Percentiles rank a stretch among this genome's conserved stretches.
Conservation (phyloP, 2,113 vertebrate genomes). For the Nerophis lumbriciformis region DNA sequence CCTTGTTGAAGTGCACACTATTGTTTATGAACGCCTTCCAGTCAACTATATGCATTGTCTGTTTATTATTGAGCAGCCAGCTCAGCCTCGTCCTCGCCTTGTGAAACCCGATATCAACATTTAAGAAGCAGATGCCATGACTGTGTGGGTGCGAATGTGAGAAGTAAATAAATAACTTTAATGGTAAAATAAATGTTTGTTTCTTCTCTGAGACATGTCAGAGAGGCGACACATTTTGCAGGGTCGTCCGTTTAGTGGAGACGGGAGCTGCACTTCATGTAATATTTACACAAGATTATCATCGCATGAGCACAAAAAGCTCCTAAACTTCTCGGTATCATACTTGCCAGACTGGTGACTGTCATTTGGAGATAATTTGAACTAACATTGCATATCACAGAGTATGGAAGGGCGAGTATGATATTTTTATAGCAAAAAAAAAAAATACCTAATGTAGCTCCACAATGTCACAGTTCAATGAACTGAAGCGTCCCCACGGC, state of each 20-base stretch:
- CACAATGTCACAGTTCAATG: no score
- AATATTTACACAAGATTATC: neutral
- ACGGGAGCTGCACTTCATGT: neutral
- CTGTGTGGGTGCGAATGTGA: slow-evolving; percentile 44
- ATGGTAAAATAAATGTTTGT: slow-evolving; percentile 24
- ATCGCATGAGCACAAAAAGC: neutral
- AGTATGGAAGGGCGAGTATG: no score
- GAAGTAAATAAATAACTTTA: slow-evolving; percentile 56
- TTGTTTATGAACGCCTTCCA: slow-evolving; percentile 43
- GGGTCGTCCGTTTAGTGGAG: neutral
- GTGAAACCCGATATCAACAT: slow-evolving; percentile 53
- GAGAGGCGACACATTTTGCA: slow-evolving; percentile 38
- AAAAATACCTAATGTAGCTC: no score
- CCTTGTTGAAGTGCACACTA: slow-evolving; percentile 17
- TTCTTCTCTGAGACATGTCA: slow-evolving; percentile 47
- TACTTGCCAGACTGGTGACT: neutral
- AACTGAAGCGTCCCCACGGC: no score
- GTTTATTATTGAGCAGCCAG: slow-evolving; percentile 34
- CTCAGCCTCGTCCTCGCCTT: slow-evolving; percentile 48
- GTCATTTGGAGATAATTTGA: no score
- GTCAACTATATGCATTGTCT: slow-evolving; percentile 17
- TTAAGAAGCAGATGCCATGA: slow-evolving; percentile 48
- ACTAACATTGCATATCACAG: no score
- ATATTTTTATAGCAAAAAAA: no score
- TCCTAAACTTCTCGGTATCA: neutral